Base-by-base conservation (phyloP, 2,797 vertebrate genomes). In the Spheniscus humboldti region DNA sequence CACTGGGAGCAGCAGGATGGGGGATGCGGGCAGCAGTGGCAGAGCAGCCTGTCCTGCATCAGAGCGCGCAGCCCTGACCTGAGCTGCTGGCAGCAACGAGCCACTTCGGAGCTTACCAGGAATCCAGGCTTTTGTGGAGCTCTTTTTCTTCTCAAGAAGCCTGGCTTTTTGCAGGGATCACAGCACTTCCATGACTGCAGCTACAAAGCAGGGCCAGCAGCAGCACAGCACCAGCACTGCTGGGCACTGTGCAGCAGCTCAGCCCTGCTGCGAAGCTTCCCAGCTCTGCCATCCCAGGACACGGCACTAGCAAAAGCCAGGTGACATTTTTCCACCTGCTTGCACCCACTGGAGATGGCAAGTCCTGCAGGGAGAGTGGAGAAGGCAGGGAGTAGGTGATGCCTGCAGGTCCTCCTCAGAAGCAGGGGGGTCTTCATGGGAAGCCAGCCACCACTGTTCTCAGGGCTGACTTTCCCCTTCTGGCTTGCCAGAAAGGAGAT, bases 21-120 rank as follows among this genome's bases (percentile, higher is more conserved):
- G 30, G 45, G 20, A 56, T 20, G 24, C 0, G 0, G 13, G 56
- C 35, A 77, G 41, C 64, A 90, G 63, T 3, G 3, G n/a, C 17
- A 19, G 23, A 74, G 41, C 30, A 80, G 27, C 28, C 37, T 24
- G 35, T 52, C 31, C 56, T 27, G 12, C 39, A 18, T 59, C 56
- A 27, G 17, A 55, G 33, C 1, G 2, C 35, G 69, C 33, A 82
- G 48, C 22, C 33, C 31, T 67, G 31, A 30, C 52, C 72, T 59
- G 45, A 75, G 45, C n/a, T 48, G 41, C n/a, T 1, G 2, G 27
- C 31, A 66, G 53, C 47, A 68, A 25, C 1, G 3, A 73, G n/a
- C 50, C 13, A 7, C 15, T 53, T 18, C 2, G 15, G 39, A 16
- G 16, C 27, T 93, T 55, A 62, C 33, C 4, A 11, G 43, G 57